Evolutionary conservation across 2,888 invertebrate species (phyloP).

Genomic region (Nemoura dubitans): DNA sequence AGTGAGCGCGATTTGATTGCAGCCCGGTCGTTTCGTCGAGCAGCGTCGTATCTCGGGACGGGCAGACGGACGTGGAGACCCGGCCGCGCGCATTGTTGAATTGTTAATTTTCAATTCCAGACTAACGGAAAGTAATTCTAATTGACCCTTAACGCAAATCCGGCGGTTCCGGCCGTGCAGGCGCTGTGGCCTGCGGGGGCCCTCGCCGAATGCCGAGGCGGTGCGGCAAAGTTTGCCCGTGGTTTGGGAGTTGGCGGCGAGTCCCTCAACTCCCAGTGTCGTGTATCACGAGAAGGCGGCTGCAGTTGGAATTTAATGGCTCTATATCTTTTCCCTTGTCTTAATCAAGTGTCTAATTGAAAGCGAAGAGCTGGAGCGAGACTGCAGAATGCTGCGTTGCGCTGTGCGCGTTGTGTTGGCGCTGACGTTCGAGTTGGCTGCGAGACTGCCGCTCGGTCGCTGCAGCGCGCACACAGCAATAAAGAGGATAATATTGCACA

Average conservation of each 20-base stretch:
- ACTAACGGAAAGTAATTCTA: conserved; percentile 7
- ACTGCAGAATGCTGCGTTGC: not conserved
- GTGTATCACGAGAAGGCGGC: not conserved
- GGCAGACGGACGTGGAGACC: not conserved
- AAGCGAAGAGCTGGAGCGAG: not conserved
- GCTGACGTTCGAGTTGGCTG: too few relatives aligned
- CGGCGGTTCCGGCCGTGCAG: not conserved
- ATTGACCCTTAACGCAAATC: conserved; percentile 7
- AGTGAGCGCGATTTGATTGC: not conserved
- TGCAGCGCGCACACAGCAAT: not conserved
- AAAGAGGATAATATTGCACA: not conserved
- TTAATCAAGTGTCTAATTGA: not conserved
- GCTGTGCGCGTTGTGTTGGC: not conserved
- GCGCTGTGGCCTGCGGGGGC: too few relatives aligned
- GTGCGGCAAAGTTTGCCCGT: too few relatives aligned
- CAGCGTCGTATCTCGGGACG: too few relatives aligned
- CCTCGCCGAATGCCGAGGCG: too few relatives aligned
- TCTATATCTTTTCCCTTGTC: not conserved
- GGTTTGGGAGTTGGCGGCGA: not conserved
- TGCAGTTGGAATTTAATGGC: not conserved
- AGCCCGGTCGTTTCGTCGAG: not conserved
- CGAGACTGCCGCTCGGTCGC: too few relatives aligned
- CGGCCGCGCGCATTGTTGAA: not conserved
- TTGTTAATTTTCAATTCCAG: conserved; percentile 7
- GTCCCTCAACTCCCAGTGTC: not conserved